Percentiles rank a stretch among this genome's conserved stretches.
These are phyloP conservation scores for Setophaga kirtlandii DNA, from an alignment of 2,113 vertebrate species.

Conservation along the genomic window DNA sequence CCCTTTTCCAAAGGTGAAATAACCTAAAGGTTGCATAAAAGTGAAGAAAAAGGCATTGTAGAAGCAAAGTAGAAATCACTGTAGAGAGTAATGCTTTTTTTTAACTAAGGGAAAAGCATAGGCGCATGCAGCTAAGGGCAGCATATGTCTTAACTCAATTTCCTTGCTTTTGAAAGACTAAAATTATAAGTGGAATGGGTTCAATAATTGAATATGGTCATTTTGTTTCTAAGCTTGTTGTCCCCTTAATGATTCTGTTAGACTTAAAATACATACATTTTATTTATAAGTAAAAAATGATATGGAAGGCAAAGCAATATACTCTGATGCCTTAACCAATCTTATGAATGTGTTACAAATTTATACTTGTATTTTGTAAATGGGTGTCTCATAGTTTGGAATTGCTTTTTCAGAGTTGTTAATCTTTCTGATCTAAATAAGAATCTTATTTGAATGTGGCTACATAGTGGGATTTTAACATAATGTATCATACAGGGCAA, in stretches of 20 bases:
- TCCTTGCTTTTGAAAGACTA: neutral
- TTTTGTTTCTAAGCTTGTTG: constrained; percentile 17
- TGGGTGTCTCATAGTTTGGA: constrained; percentile 63
- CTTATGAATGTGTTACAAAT: neutral
- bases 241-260: neutral
- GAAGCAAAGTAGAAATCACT: constrained; percentile 20
- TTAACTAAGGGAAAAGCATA: neutral
- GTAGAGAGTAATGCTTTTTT: constrained; percentile 21
- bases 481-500: constrained; percentile 32
- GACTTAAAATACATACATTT: neutral
- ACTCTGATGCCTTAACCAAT: neutral
- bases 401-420: constrained; percentile 57
- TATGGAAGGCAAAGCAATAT: neutral
- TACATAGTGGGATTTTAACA: constrained; percentile 50
- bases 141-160: constrained; percentile 4
- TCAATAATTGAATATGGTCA: neutral
- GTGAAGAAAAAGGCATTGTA: neutral
- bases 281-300: constrained; percentile 18
- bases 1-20: neutral
- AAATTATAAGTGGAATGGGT: neutral
- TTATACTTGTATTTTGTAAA: constrained; percentile 36
- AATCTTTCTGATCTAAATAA: constrained; percentile 69
- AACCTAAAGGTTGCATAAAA: neutral
- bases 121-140: neutral
- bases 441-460: constrained; percentile 53